Percentiles rank a stretch among this genome's conserved stretches.
These are phyloP conservation scores for Rallus limicola DNA, from an alignment of 2,113 vertebrate species.

Conservation along the genomic window DNA sequence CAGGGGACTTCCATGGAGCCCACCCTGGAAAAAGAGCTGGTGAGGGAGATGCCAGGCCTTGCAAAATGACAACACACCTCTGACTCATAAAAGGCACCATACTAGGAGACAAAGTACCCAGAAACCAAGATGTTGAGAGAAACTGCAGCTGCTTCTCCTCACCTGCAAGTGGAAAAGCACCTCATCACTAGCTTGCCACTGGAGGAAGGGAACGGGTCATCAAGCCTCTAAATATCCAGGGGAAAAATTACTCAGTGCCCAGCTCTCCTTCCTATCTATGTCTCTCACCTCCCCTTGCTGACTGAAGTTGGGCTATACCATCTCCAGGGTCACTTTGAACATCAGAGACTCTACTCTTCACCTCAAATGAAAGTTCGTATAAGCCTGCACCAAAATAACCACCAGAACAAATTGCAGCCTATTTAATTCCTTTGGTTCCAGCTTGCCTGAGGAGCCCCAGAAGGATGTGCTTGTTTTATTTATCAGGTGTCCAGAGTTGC, in stretches of 20 bases:
- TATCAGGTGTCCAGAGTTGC: neutral
- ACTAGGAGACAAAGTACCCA: neutral
- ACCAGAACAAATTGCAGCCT: neutral
- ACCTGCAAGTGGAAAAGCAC: neutral
- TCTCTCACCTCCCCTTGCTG: neutral
- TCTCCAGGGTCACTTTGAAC: neutral
- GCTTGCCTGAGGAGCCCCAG: neutral
- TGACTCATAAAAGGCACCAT: neutral
- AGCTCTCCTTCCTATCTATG: neutral
- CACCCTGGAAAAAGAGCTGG: neutral
- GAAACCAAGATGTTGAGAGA: neutral
- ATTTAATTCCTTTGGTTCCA: constrained; percentile 10
- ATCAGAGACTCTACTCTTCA: neutral
- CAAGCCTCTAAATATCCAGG: neutral
- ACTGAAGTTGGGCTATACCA: neutral
- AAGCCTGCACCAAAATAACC: neutral
- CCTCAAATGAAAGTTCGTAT: neutral
- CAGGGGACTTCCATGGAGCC: neutral
- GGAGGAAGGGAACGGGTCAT: neutral
- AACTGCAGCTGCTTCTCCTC: neutral
- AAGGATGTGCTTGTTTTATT: neutral
- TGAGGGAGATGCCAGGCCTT: neutral
- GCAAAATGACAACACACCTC: neutral
- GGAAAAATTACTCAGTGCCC: neutral
- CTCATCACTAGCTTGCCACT: neutral